Percentiles rank a stretch among this genome's conserved stretches.
Conservation (phyloP, 2,888 invertebrate genomes). For the Pinctada fucata region DNA sequence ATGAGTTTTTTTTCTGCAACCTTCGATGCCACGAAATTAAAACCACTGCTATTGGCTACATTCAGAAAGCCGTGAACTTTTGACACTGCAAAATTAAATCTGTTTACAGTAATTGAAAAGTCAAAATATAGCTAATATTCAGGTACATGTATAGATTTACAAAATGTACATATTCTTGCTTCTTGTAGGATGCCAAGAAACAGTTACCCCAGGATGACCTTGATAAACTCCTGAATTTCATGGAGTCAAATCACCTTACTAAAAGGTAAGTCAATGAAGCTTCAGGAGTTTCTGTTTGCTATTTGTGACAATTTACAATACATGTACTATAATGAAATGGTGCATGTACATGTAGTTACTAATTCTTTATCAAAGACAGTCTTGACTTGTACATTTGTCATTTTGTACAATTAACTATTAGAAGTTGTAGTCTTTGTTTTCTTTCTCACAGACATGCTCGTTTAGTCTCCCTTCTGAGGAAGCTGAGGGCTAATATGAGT, state of each 20-base stretch:
- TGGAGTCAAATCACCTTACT: slow-evolving; percentile 78
- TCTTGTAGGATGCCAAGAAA: slow-evolving; percentile 78
- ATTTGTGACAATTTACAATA: too few relatives aligned
- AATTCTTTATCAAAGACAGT: slow-evolving; percentile 60
- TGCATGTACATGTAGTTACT: slow-evolving; percentile 14
- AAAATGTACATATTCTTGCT: background rate
- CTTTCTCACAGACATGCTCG: slow-evolving; percentile 68
- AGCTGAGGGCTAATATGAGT: slow-evolving; percentile 43
- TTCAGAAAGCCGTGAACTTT: too few relatives aligned
- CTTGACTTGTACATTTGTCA: slow-evolving; percentile 41
- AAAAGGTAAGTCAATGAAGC: slow-evolving; percentile 78
- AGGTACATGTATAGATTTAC: too few relatives aligned
- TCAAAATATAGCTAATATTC: too few relatives aligned
- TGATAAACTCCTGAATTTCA: slow-evolving; percentile 81
- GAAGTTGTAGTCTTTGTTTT: slow-evolving; percentile 23
- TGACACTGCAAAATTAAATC: too few relatives aligned
- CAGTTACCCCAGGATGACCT: slow-evolving; percentile 86
- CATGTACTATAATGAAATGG: background rate
- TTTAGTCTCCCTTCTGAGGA: slow-evolving; percentile 70
- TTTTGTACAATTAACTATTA: too few relatives aligned
- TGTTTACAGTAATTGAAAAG: too few relatives aligned
- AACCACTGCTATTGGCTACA: too few relatives aligned
- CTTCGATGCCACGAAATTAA: too few relatives aligned
- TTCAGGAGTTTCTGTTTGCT: too few relatives aligned
- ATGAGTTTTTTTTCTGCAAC: too few relatives aligned